phyloP scores from a whole-genome alignment of 1,140 invertebrate genomes.

The Drosophila kikkawai region DNA sequence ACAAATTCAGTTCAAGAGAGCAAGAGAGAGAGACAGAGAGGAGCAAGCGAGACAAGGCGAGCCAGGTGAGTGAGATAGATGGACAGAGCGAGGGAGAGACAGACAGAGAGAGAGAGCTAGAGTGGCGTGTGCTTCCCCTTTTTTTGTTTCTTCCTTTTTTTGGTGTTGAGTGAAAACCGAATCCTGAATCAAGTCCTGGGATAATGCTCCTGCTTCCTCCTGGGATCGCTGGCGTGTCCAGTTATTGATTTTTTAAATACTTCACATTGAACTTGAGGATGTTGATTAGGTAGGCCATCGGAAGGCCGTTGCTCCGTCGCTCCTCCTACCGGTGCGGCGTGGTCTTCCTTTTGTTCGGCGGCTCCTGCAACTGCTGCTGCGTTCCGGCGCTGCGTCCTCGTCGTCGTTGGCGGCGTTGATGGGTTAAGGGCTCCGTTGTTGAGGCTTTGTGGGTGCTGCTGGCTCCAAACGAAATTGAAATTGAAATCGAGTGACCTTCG shows the following conservation, averaged over 20 bases:
- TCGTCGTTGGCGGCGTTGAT: slow-evolving; percentile 37
- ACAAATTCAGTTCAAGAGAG: slow-evolving; percentile 22
- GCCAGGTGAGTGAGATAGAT: slow-evolving; percentile 21
- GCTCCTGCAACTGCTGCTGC: slow-evolving; percentile 37
- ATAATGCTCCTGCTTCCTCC: background rate
- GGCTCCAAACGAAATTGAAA: slow-evolving; percentile 57
- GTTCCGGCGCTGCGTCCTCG: slow-evolving; percentile 27
- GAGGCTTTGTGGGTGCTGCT: slow-evolving; percentile 63
- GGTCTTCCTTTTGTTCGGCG: slow-evolving; percentile 68
- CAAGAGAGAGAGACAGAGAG: background rate
- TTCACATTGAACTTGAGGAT: slow-evolving; percentile 85
- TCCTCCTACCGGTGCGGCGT: slow-evolving; percentile 80
- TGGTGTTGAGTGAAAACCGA: slow-evolving; percentile 5
- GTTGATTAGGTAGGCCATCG: slow-evolving; percentile 84
- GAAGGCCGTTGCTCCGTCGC: slow-evolving; percentile 16
- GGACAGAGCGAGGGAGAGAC: slow-evolving; percentile 20
- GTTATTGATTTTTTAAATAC: slow-evolving; percentile 84
- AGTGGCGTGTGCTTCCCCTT: slow-evolving; percentile 8
- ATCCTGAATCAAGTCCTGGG: slow-evolving; percentile 6
- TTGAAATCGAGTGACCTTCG: slow-evolving; percentile 54
- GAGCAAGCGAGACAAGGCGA: slow-evolving; percentile 19
- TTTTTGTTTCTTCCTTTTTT: background rate
- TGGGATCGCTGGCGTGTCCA: slow-evolving; percentile 17
- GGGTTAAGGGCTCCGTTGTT: slow-evolving; percentile 83
- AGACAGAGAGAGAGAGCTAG: slow-evolving; percentile 42